Conservation (phyloP, 2,797 vertebrate species). For the Myiothlypis coronata region DNA sequence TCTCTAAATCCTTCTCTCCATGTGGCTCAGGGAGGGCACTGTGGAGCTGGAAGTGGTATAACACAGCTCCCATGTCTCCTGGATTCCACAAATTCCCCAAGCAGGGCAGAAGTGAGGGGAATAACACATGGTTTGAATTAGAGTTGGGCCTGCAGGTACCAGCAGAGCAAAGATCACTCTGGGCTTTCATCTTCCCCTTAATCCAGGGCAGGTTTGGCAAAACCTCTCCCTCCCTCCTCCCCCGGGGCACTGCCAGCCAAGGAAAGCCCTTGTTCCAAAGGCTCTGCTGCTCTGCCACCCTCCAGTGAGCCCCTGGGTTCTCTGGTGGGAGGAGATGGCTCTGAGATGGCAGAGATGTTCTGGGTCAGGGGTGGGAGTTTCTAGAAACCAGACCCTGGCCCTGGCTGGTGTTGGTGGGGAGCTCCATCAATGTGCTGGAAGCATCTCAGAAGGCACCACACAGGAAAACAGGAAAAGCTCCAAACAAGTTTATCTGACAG, state of each 20-base stretch:
- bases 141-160: not conserved
- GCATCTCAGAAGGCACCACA: not conserved
- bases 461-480: not conserved
- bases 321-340: not conserved
- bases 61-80: conserved; percentile 8
- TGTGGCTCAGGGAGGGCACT: conserved; percentile 12
- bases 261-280: not conserved
- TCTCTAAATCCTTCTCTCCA: conserved; percentile 21
- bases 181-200: not conserved
- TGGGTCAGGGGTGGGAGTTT: not conserved
- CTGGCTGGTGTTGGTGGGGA: not conserved
- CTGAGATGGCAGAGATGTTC: not conserved
- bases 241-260: fast-evolving
- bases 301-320: fast-evolving
- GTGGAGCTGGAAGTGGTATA: not conserved
- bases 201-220: not conserved
- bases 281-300: not conserved
- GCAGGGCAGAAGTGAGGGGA: not conserved
- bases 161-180: not conserved
- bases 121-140: not conserved
- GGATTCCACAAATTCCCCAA: conserved; percentile 26
- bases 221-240: not conserved
- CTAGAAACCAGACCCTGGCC: not conserved
- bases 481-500: not conserved
- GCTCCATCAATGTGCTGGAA: fast-evolving